Evolutionary conservation across 1,140 invertebrate species (phyloP).

Genomic region (Mercenaria mercenaria): DNA sequence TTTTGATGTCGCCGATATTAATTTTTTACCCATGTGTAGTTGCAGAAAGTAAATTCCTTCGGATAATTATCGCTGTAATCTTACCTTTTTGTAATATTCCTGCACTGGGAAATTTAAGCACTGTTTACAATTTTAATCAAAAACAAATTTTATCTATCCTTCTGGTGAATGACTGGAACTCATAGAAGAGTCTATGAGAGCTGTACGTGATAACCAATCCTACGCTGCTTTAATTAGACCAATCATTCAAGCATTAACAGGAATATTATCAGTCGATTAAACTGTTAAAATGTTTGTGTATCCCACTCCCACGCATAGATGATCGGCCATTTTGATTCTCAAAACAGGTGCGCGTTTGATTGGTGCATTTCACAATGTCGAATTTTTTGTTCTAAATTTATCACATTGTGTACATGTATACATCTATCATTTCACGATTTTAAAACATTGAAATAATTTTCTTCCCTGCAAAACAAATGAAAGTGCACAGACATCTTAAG

Average conservation of each 20-base stretch:
- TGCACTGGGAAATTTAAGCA: not conserved
- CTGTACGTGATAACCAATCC: not conserved
- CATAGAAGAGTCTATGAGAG: not conserved
- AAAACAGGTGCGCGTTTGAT: constrained; percentile 25
- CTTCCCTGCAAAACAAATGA: not conserved
- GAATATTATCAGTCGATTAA: constrained; percentile 5
- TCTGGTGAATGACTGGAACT: not conserved
- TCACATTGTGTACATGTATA: not conserved
- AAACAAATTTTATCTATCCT: not conserved
- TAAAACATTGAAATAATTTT: not conserved
- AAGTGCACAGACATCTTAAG: not conserved
- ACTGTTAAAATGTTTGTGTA: constrained; percentile 29
- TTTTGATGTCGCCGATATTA: not conserved
- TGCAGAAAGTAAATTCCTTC: no score
- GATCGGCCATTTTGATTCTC: constrained; percentile 27
- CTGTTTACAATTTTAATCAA: constrained; percentile 3
- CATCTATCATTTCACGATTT: not conserved
- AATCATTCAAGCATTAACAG: constrained; percentile 18
- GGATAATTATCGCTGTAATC: no score
- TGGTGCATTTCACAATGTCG: not conserved
- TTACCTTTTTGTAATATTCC: no score
- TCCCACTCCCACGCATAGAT: constrained; percentile 26
- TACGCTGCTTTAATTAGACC: not conserved
- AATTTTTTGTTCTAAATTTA: constrained; percentile 23
- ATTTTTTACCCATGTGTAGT: no score